A percentile compares a stretch with the other conserved stretches of the same genome.
These are phyloP conservation scores for Corythornis vintsioides DNA, from an alignment of 2,113 vertebrate species.

Conservation along the genomic window DNA sequence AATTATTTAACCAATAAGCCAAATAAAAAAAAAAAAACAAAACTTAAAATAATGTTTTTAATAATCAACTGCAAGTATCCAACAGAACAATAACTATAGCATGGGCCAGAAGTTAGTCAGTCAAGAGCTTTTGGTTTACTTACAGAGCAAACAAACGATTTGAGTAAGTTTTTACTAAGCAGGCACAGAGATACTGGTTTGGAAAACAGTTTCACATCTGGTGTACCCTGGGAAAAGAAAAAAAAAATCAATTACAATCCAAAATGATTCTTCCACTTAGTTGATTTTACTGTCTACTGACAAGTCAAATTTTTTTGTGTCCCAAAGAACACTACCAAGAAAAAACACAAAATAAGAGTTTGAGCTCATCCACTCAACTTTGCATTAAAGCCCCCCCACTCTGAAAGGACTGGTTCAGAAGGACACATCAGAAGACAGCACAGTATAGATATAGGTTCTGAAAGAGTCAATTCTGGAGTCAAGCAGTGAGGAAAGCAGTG, in stretches of 20 bases:
- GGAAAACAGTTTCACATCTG: conserved; percentile 92
- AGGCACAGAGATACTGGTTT: conserved; percentile 88
- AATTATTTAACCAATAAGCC: neutral
- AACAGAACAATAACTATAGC: neutral
- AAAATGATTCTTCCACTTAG: neutral
- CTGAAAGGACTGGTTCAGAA: neutral
- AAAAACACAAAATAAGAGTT: neutral
- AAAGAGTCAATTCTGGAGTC: neutral
- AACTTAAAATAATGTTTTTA: neutral
- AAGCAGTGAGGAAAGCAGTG: neutral
- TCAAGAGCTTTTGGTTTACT: conserved; percentile 62
- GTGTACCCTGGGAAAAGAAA: conserved; percentile 82
- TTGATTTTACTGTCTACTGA: neutral
- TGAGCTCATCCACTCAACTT: neutral
- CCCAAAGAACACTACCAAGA: neutral
- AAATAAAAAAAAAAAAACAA: no score
- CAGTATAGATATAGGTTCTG: neutral
- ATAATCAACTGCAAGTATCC: neutral
- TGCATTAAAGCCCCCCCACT: neutral
- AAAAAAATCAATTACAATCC: neutral
- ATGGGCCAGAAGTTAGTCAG: neutral
- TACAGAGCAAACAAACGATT: conserved; percentile 91
- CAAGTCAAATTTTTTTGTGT: neutral
- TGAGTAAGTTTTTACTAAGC: conserved; percentile 92
- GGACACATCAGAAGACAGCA: neutral